Evolutionary conservation across 2,888 invertebrate genomes (phyloP).

Genomic region (Tortrix viridana): DNA sequence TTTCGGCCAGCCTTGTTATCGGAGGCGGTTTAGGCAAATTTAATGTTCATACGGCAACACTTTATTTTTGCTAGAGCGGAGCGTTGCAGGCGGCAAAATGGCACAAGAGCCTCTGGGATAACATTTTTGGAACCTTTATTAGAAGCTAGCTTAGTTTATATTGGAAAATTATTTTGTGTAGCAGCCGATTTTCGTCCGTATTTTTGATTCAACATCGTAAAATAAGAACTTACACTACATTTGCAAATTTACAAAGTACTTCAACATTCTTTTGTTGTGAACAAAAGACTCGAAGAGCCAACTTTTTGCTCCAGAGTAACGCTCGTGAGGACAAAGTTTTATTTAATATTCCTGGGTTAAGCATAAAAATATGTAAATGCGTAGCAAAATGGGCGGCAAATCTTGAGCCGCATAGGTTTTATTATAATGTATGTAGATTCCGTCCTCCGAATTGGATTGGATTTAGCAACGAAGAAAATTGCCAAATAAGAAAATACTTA

Average conservation of each 20-base stretch:
- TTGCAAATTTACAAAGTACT: background rate
- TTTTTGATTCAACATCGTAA: too few species aligned
- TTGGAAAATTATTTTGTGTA: constrained; percentile 12
- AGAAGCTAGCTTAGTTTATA: constrained; percentile 8
- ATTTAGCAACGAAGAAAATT: constrained; percentile 32
- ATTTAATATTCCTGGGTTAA: constrained; percentile 7
- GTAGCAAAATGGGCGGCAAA: constrained; percentile 1
- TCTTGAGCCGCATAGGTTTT: constrained; percentile 1
- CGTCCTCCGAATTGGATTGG: constrained; percentile 15
- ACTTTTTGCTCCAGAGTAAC: background rate
- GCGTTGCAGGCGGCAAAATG: constrained; percentile 28
- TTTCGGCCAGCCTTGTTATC: constrained; percentile 39
- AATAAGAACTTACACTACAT: too few species aligned
- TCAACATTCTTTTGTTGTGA: background rate
- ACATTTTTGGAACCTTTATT: constrained; percentile 23
- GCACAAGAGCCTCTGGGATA: background rate
- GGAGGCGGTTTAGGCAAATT: constrained; percentile 37
- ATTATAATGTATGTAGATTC: constrained; percentile 14
- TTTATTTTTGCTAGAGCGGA: constrained; percentile 27
- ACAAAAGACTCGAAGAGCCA: background rate
- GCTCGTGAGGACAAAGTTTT: background rate
- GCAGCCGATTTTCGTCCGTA: background rate
- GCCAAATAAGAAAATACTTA: constrained; percentile 21
- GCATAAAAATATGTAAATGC: constrained; percentile 18
- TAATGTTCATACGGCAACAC: constrained; percentile 34